Conservation (phyloP, 2,113 vertebrate genomes). For the Sarotherodon lohbergeri region DNA sequence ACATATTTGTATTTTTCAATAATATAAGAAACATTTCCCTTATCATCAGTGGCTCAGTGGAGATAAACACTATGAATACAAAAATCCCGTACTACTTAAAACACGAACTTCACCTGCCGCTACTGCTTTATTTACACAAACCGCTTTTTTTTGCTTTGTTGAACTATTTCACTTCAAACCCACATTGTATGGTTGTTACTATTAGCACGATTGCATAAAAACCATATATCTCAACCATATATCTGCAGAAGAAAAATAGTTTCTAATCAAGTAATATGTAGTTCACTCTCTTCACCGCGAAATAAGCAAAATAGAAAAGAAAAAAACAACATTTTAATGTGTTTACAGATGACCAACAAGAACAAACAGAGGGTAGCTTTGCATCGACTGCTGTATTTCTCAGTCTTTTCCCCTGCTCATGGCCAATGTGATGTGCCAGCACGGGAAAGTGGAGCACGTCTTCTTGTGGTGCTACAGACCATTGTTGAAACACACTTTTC, state of each 20-base stretch:
- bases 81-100: slow-evolving; percentile 36
- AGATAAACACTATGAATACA: slow-evolving; percentile 47
- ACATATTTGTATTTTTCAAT: slow-evolving; percentile 3
- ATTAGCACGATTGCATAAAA: slow-evolving; percentile 61
- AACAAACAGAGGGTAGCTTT: not conserved
- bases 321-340: not conserved
- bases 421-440: not conserved
- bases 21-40: slow-evolving; percentile 20
- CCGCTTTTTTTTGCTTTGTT: slow-evolving; percentile 23
- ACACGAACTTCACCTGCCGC: slow-evolving; percentile 35
- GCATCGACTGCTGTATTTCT: not conserved
- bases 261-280: not conserved
- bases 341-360: slow-evolving; percentile 7
- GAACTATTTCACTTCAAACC: slow-evolving; percentile 42
- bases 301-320: slow-evolving; percentile 16
- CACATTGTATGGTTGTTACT: slow-evolving; percentile 32
- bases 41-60: slow-evolving; percentile 22
- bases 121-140: slow-evolving; percentile 46
- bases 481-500: slow-evolving; percentile 4
- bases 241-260: slow-evolving; percentile 12
- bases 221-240: slow-evolving; percentile 3
- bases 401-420: not conserved
- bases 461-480: not conserved
- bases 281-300: slow-evolving; percentile 4
- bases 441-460: not conserved